Conservation (phyloP, 2,113 vertebrate species). For the Chiloscyllium plagiosum region DNA sequence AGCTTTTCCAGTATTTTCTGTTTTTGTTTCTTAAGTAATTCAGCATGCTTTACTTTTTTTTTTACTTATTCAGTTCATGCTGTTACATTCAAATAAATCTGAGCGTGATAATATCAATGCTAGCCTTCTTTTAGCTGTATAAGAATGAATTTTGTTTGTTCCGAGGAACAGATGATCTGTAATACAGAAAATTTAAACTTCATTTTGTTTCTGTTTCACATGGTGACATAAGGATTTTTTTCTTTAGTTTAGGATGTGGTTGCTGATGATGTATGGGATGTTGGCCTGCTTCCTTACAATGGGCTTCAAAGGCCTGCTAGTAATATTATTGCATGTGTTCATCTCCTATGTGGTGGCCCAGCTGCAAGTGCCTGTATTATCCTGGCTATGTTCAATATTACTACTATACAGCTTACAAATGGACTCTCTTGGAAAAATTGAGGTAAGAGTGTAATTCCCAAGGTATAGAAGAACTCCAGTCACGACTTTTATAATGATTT, state of each 20-base stretch:
- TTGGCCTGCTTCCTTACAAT: conserved; percentile 70
- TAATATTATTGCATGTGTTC: conserved; percentile 69
- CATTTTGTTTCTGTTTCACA: background rate
- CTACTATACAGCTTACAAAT: conserved; percentile 73
- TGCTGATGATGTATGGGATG: conserved; percentile 71
- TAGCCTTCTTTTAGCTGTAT: background rate
- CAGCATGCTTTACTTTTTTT: background rate
- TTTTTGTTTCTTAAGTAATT: background rate
- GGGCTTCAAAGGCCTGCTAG: conserved; percentile 65
- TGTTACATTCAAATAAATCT: background rate
- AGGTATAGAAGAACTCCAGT: background rate
- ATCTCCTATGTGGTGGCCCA: conserved; percentile 75
- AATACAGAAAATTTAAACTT: background rate
- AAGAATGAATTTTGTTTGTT: background rate
- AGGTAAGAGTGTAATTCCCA: conserved; percentile 56
- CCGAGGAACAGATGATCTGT: background rate
- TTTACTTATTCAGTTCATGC: background rate
- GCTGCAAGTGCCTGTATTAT: conserved; percentile 61
- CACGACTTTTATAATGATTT: background rate
- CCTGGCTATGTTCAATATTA: conserved; percentile 73
- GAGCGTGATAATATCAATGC: background rate
- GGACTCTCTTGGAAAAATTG: conserved; percentile 69
- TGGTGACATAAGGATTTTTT: conserved; percentile 22
- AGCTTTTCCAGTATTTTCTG: background rate
- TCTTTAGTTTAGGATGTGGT: conserved; percentile 66